phyloP scores from a whole-genome alignment of 2,888 invertebrate species.

The Boloria euphrosyne region DNA sequence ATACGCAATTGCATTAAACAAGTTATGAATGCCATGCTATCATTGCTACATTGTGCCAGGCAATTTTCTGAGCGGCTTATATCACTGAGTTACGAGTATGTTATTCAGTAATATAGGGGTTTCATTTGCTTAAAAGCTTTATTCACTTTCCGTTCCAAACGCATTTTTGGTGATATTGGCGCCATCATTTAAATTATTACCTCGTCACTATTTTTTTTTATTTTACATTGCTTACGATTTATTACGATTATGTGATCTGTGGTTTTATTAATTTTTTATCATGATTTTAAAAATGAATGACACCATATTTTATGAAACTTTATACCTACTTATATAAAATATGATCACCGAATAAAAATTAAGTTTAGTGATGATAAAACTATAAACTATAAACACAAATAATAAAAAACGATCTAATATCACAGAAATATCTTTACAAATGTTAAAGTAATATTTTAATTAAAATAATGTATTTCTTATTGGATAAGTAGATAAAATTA shows the following conservation, averaged over 20 bases:
- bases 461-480: no score
- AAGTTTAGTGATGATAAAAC: no score
- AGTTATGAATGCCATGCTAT: conserved; percentile 20
- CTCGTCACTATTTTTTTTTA: conserved; percentile 33
- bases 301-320: no score
- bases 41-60: conserved; percentile 62
- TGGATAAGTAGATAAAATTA: no score
- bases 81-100: conserved; percentile 69
- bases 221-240: not conserved
- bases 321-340: no score
- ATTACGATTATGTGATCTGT: no score
- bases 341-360: no score
- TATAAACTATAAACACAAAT: no score
- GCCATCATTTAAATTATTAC: conserved; percentile 69
- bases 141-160: conserved; percentile 67
- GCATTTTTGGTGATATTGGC: conserved; percentile 60
- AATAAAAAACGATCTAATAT: no score
- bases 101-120: conserved; percentile 74
- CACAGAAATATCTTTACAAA: no score
- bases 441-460: no score
- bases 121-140: conserved; percentile 80
- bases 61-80: conserved; percentile 72
- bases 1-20: conserved; percentile 28
- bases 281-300: no score
- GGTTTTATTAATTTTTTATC: not conserved